Base-by-base conservation (phyloP, 2,888 invertebrate species). In the Polydrusus pterygomalis region DNA sequence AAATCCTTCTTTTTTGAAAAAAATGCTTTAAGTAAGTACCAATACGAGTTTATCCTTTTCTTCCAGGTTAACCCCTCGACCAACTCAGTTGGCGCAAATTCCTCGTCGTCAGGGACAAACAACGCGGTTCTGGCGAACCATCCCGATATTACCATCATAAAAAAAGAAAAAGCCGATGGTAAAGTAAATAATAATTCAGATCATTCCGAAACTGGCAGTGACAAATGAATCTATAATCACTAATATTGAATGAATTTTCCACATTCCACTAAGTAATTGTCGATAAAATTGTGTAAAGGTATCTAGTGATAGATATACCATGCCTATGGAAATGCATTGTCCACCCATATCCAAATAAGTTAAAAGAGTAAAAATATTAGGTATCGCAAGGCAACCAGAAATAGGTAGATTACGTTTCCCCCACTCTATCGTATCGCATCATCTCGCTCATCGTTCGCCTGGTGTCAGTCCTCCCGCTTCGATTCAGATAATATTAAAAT, bases 91-190 rank as follows among this genome's bases (percentile, higher is more conserved):
- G 54, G 54, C 1, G 45, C 18, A n/a, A 58, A 60, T 25, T 30
- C 62, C 20, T 47, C 68, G n/a, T 43, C 58, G n/a, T 51, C 60
- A 49, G 60, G 60, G 1, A 38, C 54, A 15, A 74, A 43, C 30
- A 77, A 83, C 84, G 81, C 87, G 82, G 83, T 89, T 17, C 85
- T 90, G 78, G 89, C 89, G 63, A 90, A 90, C 82, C 90, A 91
- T 83, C 90, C 91, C 0, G 91, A 91, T 83, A 91, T 91, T 75
- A 91, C 91, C 64, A 90, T 91, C 78, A 90, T 91, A 54, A 91
- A 91, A 82, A 90, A 90, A 79, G 91, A 91, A 81, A 89, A 87
- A 81, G 83, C 87, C 80, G 88, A 88, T 18, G 87, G 87, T 58
- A 89, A 89, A 40, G 38, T 68, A 80, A 85, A 89, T 69, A 87